Conservation (phyloP, 2,113 vertebrate species). For the Trochalopteron elliotii region DNA sequence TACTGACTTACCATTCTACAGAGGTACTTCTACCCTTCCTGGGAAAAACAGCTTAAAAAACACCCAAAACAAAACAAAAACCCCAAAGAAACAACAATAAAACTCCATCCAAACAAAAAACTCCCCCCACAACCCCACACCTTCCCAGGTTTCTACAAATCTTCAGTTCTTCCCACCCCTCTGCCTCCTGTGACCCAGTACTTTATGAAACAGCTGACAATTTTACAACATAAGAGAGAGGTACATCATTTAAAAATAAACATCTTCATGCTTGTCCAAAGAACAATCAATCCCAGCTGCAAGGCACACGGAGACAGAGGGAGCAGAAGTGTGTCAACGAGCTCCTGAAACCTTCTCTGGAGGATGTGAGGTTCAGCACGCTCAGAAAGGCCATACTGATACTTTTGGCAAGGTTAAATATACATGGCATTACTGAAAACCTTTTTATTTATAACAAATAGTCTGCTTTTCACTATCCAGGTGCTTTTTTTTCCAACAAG, state of each 20-base stretch:
- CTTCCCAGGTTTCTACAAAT: not conserved
- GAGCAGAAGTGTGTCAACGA: not conserved
- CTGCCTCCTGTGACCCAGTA: not conserved
- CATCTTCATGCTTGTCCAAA: not conserved
- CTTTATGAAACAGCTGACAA: not conserved
- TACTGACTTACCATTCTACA: not conserved
- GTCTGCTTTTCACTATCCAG: not conserved
- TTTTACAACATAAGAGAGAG: not conserved
- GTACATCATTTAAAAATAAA: not conserved
- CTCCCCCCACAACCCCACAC: not conserved
- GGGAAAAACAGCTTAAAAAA: not conserved
- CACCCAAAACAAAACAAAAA: not conserved
- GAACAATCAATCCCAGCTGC: not conserved
- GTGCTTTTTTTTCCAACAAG: not conserved
- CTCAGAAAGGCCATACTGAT: not conserved
- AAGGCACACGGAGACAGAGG: not conserved
- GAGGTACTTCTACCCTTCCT: not conserved
- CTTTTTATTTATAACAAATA: not conserved
- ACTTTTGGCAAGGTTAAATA: not conserved
- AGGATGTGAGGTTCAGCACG: not conserved
- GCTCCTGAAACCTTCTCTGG: not conserved
- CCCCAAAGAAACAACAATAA: not conserved
- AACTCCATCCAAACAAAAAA: accelerated
- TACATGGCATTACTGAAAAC: not conserved
- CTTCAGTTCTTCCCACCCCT: not conserved